Evolutionary conservation across 2,797 vertebrate species (phyloP).

Genomic region (Enteromius unitaeniatus): DNA sequence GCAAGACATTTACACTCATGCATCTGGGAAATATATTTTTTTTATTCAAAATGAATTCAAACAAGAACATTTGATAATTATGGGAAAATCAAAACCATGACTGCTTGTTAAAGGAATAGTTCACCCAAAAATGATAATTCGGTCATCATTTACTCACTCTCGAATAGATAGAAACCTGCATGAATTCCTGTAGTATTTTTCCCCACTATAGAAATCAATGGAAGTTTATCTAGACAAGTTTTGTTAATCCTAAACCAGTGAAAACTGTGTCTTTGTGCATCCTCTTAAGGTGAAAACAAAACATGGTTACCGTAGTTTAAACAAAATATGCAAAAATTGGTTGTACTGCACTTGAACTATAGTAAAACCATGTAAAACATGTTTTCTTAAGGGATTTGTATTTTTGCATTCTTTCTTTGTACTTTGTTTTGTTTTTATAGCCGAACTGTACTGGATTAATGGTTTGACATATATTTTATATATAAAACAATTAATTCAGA

Average conservation of each 20-base stretch:
- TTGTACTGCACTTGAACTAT: background rate
- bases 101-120: background rate
- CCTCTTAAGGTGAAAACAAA: background rate
- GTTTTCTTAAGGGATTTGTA: background rate
- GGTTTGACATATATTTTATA: too few relatives aligned
- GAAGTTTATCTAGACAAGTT: too few relatives aligned
- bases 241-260: background rate
- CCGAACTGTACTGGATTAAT: too few relatives aligned
- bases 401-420: background rate
- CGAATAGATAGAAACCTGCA: too few relatives aligned
- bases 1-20: background rate
- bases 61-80: background rate
- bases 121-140: too few relatives aligned
- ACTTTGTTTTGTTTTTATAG: background rate
- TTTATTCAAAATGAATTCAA: background rate
- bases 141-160: too few relatives aligned
- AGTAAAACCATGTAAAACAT: too few relatives aligned
- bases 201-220: too few relatives aligned
- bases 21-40: background rate
- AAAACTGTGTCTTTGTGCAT: background rate
- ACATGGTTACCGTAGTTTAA: too few relatives aligned
- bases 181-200: too few relatives aligned
- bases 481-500: too few relatives aligned
- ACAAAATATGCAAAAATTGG: too few relatives aligned
- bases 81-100: background rate